Conservation (phyloP, 2,888 invertebrate species). For the Melieria omissa region DNA sequence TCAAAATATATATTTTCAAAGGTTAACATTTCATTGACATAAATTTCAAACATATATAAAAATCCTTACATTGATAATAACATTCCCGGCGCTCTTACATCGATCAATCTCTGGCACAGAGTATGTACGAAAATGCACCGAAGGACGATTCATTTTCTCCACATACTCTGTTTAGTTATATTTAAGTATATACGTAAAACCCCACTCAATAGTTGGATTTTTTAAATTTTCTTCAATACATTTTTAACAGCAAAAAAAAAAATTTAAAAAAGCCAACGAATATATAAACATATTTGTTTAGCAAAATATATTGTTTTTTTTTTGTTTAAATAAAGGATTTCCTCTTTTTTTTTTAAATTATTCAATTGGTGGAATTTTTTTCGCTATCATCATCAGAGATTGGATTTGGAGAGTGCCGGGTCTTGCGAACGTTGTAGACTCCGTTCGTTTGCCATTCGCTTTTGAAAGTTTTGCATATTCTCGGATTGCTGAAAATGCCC, state of each 20-base stretch:
- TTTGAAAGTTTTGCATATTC: not conserved
- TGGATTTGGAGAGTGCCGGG: too few species aligned
- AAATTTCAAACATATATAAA: too few species aligned
- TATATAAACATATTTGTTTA: constrained; percentile 15
- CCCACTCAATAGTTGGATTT: constrained; percentile 9
- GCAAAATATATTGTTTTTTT: constrained; percentile 13
- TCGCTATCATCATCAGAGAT: too few species aligned
- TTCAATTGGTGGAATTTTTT: not conserved
- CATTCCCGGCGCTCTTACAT: too few species aligned
- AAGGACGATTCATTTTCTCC: too few species aligned
- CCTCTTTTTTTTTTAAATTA: constrained; percentile 14
- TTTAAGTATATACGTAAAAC: constrained; percentile 7
- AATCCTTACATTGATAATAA: too few species aligned
- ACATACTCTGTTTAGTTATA: not conserved
- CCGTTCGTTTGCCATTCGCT: too few species aligned
- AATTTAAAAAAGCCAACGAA: constrained; percentile 30
- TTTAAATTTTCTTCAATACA: constrained; percentile 24
- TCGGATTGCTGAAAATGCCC: constrained; percentile 26
- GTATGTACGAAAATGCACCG: too few species aligned
- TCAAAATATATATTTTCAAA: too few species aligned
- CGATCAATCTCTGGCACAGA: too few species aligned
- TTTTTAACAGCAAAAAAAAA: constrained; percentile 15
- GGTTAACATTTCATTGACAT: too few species aligned
- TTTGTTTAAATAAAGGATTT: not conserved
- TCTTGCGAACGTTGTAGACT: too few species aligned